Conservation (phyloP, 2,888 invertebrate species). For the Sturmia bella region DNA sequence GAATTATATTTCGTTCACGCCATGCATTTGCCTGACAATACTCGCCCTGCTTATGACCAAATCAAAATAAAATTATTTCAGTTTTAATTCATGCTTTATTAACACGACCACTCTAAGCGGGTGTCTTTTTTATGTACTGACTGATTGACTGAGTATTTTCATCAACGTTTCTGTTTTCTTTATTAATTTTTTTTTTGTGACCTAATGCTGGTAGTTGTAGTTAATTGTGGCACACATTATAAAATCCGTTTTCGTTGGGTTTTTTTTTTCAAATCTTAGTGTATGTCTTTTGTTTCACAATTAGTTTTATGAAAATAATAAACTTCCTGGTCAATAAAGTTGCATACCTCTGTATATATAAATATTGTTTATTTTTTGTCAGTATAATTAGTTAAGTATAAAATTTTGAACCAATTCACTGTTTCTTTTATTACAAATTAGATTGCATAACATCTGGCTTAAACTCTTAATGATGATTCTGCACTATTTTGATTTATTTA, state of each 20-base stretch:
- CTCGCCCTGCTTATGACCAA: conserved; percentile 54
- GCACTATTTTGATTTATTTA: not conserved
- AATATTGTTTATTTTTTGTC: not conserved
- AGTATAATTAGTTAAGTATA: conserved; percentile 24
- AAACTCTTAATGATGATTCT: conserved; percentile 27
- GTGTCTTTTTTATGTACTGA: conserved; percentile 42
- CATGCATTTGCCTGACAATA: no score
- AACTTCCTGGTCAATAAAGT: conserved; percentile 47
- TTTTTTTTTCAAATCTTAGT: not conserved
- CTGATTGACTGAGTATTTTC: conserved; percentile 9
- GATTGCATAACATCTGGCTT: conserved; percentile 28
- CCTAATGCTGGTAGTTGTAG: not conserved
- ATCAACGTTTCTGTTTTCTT: not conserved
- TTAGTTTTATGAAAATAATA: not conserved
- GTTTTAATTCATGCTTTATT: conserved; percentile 67
- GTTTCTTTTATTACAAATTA: conserved; percentile 4
- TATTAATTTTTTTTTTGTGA: not conserved
- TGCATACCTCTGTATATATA: not conserved
- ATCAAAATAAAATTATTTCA: conserved; percentile 59
- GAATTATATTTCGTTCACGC: no score
- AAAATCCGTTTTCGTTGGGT: conserved; percentile 48
- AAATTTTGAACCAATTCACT: conserved; percentile 14
- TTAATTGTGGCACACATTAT: conserved; percentile 30
- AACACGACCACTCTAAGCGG: conserved; percentile 64
- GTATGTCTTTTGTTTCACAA: conserved; percentile 22